Evolutionary conservation across 2,113 vertebrate genomes (phyloP).

Genomic region (Myrmophylax atrothorax): DNA sequence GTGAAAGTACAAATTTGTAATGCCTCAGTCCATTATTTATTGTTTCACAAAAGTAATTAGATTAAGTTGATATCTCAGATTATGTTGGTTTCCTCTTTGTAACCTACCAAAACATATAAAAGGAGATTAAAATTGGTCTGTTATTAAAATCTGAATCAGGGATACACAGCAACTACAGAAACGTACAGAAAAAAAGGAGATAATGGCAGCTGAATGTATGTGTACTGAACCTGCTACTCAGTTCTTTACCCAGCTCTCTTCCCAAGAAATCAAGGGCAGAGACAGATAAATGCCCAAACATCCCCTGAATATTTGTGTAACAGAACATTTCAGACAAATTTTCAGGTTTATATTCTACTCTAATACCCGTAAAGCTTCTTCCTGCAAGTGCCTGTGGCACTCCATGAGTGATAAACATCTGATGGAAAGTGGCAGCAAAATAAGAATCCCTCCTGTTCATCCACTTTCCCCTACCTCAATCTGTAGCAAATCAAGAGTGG

Average conservation of each 20-base stretch:
- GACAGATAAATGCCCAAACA: not conserved
- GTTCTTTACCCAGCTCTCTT: not conserved
- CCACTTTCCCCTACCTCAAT: not conserved
- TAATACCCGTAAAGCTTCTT: not conserved
- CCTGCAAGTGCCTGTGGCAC: not conserved
- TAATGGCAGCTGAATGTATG: not conserved
- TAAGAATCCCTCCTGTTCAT: not conserved
- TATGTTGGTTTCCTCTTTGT: not conserved
- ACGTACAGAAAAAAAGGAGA: not conserved
- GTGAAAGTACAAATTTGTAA: not conserved
- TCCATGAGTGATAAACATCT: rapidly evolving
- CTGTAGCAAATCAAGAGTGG: not conserved
- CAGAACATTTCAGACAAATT: not conserved
- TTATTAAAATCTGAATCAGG: not conserved
- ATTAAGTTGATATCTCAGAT: not conserved
- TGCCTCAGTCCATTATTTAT: not conserved
- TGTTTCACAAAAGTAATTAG: not conserved
- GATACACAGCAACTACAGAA: not conserved
- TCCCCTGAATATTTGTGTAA: not conserved
- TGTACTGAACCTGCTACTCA: not conserved
- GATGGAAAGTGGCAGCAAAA: not conserved
- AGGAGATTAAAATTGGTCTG: not conserved
- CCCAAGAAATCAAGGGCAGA: not conserved
- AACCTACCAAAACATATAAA: not conserved
- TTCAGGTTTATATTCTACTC: not conserved